phyloP scores from a whole-genome alignment of 2,113 vertebrate species.

The Mobula birostris region DNA sequence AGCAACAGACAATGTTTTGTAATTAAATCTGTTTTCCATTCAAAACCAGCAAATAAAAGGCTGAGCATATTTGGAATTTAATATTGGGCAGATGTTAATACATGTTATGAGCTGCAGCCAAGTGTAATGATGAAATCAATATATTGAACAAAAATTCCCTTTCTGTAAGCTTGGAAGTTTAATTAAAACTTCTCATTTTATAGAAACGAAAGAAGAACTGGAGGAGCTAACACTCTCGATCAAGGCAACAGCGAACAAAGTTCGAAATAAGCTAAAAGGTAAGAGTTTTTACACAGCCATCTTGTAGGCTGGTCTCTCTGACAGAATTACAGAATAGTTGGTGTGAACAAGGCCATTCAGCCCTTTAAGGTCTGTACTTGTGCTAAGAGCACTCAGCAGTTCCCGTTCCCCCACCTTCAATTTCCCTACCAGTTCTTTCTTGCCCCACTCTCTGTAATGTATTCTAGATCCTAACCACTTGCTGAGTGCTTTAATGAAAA shows the following conservation, averaged over 20 bases:
- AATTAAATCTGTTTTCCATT: no score
- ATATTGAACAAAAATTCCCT: background rate
- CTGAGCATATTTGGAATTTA: background rate
- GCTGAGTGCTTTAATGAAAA: no score
- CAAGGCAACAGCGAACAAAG: slow-evolving; percentile 78
- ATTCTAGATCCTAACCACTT: no score
- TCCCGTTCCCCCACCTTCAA: no score
- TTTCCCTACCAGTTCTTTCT: no score
- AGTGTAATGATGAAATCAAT: background rate
- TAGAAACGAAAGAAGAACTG: slow-evolving; percentile 84
- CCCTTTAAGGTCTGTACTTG: no score
- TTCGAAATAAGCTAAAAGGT: slow-evolving; percentile 76
- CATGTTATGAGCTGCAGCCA: background rate
- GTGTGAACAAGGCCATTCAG: no score
- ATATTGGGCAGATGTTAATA: background rate
- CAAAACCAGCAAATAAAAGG: no score
- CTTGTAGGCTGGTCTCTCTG: no score
- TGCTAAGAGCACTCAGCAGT: no score
- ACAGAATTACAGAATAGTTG: no score
- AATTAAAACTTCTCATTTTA: slow-evolving; percentile 14
- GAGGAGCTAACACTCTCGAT: slow-evolving; percentile 79
- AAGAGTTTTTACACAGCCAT: slow-evolving; percentile 42
- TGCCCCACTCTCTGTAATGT: background rate
- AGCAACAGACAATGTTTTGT: no score
- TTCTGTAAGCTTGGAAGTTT: background rate